Evolutionary conservation across 2,113 vertebrate genomes (phyloP).

Genomic region (Sus scrofa): DNA sequence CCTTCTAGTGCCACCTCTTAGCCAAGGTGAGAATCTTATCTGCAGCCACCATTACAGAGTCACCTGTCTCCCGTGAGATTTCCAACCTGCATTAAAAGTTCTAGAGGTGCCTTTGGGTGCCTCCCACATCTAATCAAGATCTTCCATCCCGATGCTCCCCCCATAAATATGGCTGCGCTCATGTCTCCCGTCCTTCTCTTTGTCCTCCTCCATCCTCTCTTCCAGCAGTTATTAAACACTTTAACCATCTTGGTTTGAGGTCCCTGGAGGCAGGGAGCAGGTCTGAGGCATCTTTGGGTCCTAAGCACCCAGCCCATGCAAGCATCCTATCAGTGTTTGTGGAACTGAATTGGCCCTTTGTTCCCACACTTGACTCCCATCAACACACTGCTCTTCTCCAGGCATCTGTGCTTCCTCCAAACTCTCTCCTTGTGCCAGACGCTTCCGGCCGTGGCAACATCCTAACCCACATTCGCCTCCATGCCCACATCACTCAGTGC

Average conservation of each 20-base stretch:
- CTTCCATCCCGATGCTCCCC: not conserved
- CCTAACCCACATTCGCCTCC: not conserved
- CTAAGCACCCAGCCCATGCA: not conserved
- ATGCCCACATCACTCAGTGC: not conserved
- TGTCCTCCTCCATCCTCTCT: not conserved
- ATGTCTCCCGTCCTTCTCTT: too few species aligned
- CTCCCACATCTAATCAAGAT: not conserved
- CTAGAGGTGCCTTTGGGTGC: not conserved
- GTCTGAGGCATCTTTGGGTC: not conserved
- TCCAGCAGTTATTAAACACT: not conserved
- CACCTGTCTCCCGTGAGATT: not conserved
- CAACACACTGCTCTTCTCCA: not conserved
- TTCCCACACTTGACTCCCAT: not conserved
- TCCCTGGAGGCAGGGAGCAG: not conserved
- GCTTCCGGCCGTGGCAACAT: not conserved
- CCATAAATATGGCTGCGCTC: not conserved
- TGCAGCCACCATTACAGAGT: not conserved
- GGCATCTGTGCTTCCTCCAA: not conserved
- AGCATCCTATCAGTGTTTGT: not conserved
- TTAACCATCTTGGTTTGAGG: not conserved
- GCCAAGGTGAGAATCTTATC: not conserved
- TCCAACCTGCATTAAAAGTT: not conserved
- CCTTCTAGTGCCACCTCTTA: not conserved
- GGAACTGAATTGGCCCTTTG: not conserved
- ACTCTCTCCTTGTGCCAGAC: not conserved